These are phyloP conservation scores for Phaenicophaeus curvirostris DNA, from an alignment of 2,797 vertebrate genomes.

Conservation along the genomic window DNA sequence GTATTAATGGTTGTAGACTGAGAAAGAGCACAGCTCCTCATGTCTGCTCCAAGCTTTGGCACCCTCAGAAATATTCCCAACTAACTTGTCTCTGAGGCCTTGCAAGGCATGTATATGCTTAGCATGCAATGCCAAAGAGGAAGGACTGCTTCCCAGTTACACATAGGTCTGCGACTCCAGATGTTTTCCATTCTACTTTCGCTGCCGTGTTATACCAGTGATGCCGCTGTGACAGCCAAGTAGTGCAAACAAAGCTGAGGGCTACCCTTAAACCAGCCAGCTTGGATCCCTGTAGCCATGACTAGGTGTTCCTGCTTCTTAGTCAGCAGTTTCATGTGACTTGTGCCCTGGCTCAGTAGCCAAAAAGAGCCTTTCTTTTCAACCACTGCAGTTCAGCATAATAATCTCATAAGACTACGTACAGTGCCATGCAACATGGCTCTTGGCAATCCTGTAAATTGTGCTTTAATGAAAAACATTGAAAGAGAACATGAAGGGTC, in stretches of 20 bases:
- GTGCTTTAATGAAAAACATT: background rate
- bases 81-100: background rate
- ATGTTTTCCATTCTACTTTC: background rate
- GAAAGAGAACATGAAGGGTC: slow-evolving; percentile 74
- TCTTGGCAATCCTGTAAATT: background rate
- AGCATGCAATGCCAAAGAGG: background rate
- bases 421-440: background rate
- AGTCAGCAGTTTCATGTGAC: background rate
- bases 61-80: background rate
- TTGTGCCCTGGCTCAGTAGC: background rate
- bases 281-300: background rate
- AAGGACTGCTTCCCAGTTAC: background rate
- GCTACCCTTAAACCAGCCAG: background rate
- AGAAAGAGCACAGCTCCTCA: background rate
- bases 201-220: background rate
- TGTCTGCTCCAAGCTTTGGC: background rate
- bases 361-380: background rate
- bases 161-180: background rate
- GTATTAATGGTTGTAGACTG: background rate
- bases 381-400: background rate
- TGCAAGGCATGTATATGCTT: background rate
- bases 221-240: background rate
- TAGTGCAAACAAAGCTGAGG: background rate
- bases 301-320: background rate
- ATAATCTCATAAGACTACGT: background rate